Base-by-base conservation (phyloP, 2,797 vertebrate genomes). In the Lophius americanus region DNA sequence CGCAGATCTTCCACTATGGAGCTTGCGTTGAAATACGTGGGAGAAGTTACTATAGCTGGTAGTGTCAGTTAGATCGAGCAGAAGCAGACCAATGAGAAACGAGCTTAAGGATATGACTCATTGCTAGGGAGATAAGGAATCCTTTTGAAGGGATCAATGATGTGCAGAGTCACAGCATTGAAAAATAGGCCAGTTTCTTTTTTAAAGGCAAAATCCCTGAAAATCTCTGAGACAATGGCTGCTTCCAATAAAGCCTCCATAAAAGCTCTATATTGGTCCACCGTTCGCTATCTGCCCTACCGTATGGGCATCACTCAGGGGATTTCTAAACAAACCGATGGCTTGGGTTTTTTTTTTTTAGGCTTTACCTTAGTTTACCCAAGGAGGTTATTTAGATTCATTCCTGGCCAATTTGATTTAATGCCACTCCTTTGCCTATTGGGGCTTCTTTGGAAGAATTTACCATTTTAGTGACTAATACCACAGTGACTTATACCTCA, bases 221-320 rank as follows among this genome's bases (percentile, higher is more conserved):
- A 85, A 90, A 90, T 90, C 88, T 87, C 72, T 63, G 69, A 86
- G 76, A 90, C 87, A 88, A 89, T 84, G 70, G 73, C 55, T 60
- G 78, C 51, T 83, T 83, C 68, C 77, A 73, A 62, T 80, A 75
- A 83, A 84, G 75, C 81, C 64, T 64, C 73, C 56, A 58, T 70
- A 68, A 83, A 80, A 79, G 81, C 82, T 64, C 68, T 32, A 36
- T 65, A 42, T 71, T 73, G 81, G 71, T 73, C 71, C 51, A n/a
- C 59, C 78, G 70, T 78, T 48, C 51, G 57, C 85, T 88, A 85
- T 91, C 86, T 70, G 8, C 51, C 48, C 81, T 62, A 59, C 83
- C 85, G 87, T 56, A 77, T 51, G 77, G 72, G 51, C 64, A 39
- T 77, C 67, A 76, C 69, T 71, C 60, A 2, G 47, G 74, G 64